A percentile compares a stretch with the other conserved stretches of the same genome.
These are phyloP conservation scores for Semotilus atromaculatus DNA, from an alignment of 2,797 vertebrate species.

Conservation along the genomic window DNA sequence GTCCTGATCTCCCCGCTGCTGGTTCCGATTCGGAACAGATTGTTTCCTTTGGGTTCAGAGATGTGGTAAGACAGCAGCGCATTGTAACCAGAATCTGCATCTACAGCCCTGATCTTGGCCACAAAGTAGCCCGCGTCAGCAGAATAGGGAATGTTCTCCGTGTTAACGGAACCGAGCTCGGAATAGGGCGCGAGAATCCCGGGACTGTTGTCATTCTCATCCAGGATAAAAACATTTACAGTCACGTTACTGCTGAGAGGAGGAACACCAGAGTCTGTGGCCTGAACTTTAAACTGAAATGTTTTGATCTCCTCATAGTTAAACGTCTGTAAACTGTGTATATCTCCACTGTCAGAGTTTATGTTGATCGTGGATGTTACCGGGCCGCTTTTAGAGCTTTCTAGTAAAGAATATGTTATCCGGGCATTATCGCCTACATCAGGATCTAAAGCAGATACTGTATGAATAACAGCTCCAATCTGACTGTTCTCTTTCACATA, in stretches of 20 bases:
- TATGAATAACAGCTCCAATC: conserved; percentile 38
- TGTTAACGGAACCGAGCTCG: conserved; percentile 30
- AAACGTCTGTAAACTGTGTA: conserved; percentile 61
- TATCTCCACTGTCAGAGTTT: conserved; percentile 68
- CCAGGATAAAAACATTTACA: conserved; percentile 47
- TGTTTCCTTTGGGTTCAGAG: conserved; percentile 18
- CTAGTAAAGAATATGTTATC: conserved; percentile 46
- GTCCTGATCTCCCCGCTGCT: conserved; percentile 74
- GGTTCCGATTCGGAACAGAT: conserved; percentile 36
- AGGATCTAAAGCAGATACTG: conserved; percentile 51
- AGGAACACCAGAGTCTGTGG: conserved; percentile 58
- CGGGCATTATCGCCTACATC: conserved; percentile 52
- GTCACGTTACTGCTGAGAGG: conserved; percentile 51
- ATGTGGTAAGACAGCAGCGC: conserved; percentile 1
- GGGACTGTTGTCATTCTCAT: conserved; percentile 34
- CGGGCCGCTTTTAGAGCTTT: conserved; percentile 27
- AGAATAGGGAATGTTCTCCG: conserved; percentile 39
- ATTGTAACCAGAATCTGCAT: conserved; percentile 6
- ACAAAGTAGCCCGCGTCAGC: conserved; percentile 45
- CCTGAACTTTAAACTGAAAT: conserved; percentile 57
- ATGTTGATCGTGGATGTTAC: conserved; percentile 59
- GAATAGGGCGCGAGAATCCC: conserved; percentile 24
- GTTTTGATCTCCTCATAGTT: conserved; percentile 57
- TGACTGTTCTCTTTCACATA: conserved; percentile 49
- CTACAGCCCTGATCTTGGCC: conserved; percentile 11